Percentiles rank a stretch among this genome's conserved stretches.
phyloP scores from a whole-genome alignment of 2,113 vertebrate genomes.

The Protomyctophum bolini region DNA sequence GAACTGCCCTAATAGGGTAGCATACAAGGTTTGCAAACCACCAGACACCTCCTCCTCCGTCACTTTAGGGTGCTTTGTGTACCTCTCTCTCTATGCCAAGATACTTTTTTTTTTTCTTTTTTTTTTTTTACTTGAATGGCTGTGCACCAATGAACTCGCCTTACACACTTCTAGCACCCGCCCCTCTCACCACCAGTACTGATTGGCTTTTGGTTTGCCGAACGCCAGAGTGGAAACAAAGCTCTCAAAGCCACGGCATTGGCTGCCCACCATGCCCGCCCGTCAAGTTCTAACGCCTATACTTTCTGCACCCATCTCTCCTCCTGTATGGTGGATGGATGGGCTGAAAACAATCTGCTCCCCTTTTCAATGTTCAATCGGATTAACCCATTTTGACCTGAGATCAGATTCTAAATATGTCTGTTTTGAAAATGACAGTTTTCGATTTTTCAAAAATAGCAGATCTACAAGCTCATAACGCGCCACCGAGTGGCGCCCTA shows the following conservation, averaged over 20 bases:
- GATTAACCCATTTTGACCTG: too few species aligned
- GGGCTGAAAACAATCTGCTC: not conserved
- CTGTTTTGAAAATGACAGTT: too few species aligned
- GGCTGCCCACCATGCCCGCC: conserved; percentile 24
- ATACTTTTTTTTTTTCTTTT: conserved; percentile 36
- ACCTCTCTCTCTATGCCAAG: conserved; percentile 61
- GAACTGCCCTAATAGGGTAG: conserved; percentile 97
- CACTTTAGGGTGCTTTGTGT: conserved; percentile 77
- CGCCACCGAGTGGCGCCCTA: too few species aligned
- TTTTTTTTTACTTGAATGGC: conserved; percentile 71
- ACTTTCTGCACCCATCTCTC: not conserved
- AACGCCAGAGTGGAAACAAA: conserved; percentile 77
- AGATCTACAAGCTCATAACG: too few species aligned
- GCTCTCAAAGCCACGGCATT: conserved; percentile 71
- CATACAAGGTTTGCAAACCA: conserved; percentile 95
- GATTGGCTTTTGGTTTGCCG: conserved; percentile 80
- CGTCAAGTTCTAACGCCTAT: conserved; percentile 6
- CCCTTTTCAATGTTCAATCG: too few species aligned
- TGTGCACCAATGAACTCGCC: conserved; percentile 83
- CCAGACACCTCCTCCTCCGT: conserved; percentile 75
- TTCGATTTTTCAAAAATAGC: too few species aligned
- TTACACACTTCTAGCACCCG: conserved; percentile 67
- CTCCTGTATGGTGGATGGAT: not conserved
- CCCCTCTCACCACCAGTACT: conserved; percentile 62
- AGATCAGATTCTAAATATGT: too few species aligned